Conservation (phyloP, 30 jellyfish, hydroid and myxozoan species). For the Phacellophora camtschatica region DNA sequence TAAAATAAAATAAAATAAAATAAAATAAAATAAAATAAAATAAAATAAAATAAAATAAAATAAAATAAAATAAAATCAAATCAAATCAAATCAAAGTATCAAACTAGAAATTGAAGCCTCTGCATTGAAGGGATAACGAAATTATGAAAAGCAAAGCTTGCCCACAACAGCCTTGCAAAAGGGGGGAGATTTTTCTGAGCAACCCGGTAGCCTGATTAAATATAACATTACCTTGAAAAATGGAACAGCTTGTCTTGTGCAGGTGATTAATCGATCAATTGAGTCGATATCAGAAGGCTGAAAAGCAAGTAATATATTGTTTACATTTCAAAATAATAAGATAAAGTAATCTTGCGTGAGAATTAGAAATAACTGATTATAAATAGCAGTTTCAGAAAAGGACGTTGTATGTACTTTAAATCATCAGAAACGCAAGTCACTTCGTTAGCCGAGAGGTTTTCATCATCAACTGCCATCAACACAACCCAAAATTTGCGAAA, state of each 20-base stretch:
- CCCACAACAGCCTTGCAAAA: neutral
- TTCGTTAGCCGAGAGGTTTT: slow-evolving; percentile 83
- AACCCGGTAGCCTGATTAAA: neutral
- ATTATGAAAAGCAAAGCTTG: too few species aligned
- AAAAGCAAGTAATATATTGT: neutral
- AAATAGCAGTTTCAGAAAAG: slow-evolving; percentile 59
- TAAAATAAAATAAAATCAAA: neutral
- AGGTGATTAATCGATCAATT: slow-evolving; percentile 89
- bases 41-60: too few species aligned
- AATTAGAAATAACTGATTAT: neutral
- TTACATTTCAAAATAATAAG: neutral
- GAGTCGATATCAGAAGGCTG: slow-evolving; percentile 91
- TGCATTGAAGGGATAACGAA: too few species aligned
- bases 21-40: too few species aligned
- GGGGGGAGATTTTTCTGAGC: too few species aligned
- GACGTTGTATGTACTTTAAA: slow-evolving; percentile 27
- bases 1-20: too few species aligned
- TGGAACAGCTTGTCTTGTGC: slow-evolving; percentile 98
- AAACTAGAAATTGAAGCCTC: too few species aligned
- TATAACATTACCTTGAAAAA: slow-evolving; percentile 63
- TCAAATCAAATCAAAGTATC: neutral
- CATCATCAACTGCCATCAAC: slow-evolving; percentile 56
- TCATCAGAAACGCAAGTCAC: slow-evolving; percentile 6
- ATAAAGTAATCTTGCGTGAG: neutral
- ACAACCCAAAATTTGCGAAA: neutral